Percentiles rank a stretch among this genome's conserved stretches.
phyloP scores from a whole-genome alignment of 1,140 invertebrate genomes.

The Lepidurus apus region DNA sequence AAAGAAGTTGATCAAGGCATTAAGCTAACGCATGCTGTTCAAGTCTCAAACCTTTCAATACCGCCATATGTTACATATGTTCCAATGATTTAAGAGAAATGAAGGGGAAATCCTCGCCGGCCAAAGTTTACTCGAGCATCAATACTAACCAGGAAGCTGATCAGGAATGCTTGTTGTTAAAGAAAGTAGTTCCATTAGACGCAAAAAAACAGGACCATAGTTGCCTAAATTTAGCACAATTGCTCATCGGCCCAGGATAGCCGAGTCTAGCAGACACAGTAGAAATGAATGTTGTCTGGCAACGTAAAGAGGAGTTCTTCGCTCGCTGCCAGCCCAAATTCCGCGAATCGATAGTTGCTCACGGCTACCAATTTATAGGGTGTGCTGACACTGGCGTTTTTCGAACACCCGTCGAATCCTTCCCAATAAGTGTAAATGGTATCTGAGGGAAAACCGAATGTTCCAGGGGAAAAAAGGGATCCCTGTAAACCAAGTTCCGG shows the following conservation, averaged over 20 bases:
- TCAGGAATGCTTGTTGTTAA: not conserved
- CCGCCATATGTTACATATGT: no score
- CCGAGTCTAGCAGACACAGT: not conserved
- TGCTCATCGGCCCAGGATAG: not conserved
- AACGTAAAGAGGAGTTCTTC: not conserved
- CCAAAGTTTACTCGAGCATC: not conserved
- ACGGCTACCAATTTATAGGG: not conserved
- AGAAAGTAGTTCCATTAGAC: not conserved
- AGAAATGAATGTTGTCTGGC: not conserved
- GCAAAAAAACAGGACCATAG: not conserved
- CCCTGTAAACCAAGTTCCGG: not conserved
- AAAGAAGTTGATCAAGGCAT: not conserved
- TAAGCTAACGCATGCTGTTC: not conserved
- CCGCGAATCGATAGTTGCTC: not conserved
- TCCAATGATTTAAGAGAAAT: no score
- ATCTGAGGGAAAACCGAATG: not conserved
- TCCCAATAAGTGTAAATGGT: not conserved
- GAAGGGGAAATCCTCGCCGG: not conserved
- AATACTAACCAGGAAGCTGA: not conserved
- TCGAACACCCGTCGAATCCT: not conserved
- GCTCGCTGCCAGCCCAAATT: not conserved
- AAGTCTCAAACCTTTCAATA: no score
- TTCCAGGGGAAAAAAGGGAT: not conserved
- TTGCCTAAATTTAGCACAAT: slow-evolving; percentile 22
- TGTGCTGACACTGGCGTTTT: not conserved